phyloP scores from a whole-genome alignment of 1,140 invertebrate species.

The Drosophila nannoptera region DNA sequence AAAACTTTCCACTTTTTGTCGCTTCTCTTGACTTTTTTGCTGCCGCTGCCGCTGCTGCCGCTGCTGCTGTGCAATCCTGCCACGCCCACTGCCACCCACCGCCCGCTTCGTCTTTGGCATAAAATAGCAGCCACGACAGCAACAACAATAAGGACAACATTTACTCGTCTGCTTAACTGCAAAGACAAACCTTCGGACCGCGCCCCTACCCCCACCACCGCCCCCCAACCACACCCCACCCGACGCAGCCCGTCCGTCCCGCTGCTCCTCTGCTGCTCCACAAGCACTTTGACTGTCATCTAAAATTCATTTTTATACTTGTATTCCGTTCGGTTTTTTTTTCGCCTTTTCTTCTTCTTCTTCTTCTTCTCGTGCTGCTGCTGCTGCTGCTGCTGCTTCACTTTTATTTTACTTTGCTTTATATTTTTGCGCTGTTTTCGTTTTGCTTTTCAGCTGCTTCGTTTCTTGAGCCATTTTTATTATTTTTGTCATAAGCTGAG shows the following conservation, averaged over 20 bases:
- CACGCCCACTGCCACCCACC: constrained; percentile 32
- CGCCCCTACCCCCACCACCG: constrained; percentile 8
- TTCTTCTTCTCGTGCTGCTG: constrained; percentile 1
- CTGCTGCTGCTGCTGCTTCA: constrained; percentile 12
- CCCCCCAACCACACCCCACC: constrained; percentile 15
- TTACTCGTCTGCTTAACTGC: constrained; percentile 76
- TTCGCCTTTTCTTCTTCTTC: constrained; percentile 5
- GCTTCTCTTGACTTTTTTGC: constrained; percentile 46
- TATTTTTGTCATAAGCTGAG: constrained; percentile 77
- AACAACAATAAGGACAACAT: constrained; percentile 74
- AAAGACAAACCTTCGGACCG: constrained; percentile 66
- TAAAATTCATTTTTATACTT: constrained; percentile 78
- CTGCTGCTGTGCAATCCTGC: constrained; percentile 40
- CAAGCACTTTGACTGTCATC: constrained; percentile 71
- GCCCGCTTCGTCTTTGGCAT: constrained; percentile 40
- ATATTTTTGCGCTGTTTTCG: constrained; percentile 54
- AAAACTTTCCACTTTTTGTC: constrained; percentile 74
- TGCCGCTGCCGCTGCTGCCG: constrained; percentile 2
- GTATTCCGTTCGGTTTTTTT: constrained; percentile 50
- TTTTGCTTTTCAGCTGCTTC: constrained; percentile 60
- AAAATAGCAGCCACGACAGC: constrained; percentile 42
- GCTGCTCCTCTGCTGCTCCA: constrained; percentile 7
- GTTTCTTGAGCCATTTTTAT: constrained; percentile 76
- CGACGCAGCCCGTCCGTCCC: not conserved
- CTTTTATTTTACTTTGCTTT: constrained; percentile 49